These are phyloP conservation scores for Sarcophaga bullata DNA, from an alignment of 1,140 invertebrate genomes.

Conservation along the genomic window DNA sequence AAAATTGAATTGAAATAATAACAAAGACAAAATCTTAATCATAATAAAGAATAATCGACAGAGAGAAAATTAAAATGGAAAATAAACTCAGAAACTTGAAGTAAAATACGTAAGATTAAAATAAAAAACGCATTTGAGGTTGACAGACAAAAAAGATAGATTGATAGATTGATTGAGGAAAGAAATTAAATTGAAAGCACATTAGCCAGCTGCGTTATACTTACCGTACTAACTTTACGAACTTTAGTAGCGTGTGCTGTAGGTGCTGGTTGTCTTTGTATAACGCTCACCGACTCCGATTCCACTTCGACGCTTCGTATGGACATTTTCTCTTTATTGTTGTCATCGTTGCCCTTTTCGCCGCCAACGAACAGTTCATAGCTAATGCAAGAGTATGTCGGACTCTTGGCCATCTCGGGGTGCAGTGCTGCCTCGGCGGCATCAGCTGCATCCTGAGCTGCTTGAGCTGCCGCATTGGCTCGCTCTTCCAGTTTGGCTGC, in stretches of 20 bases:
- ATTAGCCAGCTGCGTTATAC: constrained; percentile 67
- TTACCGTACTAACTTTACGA: constrained; percentile 91
- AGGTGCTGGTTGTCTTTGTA: constrained; percentile 75
- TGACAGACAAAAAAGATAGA: neutral
- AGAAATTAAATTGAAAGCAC: constrained; percentile 46
- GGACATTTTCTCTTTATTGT: constrained; percentile 90
- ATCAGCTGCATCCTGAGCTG: constrained; percentile 71
- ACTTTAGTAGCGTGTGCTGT: constrained; percentile 73
- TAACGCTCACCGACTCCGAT: constrained; percentile 87
- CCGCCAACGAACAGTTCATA: constrained; percentile 90
- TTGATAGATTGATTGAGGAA: constrained; percentile 17
- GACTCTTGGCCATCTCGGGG: constrained; percentile 79
- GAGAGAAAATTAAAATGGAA: neutral
- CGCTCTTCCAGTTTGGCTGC: constrained; percentile 77
- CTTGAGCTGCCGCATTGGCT: constrained; percentile 74
- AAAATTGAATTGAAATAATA: neutral
- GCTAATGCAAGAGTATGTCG: constrained; percentile 89
- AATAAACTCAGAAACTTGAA: neutral
- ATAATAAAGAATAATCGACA: neutral
- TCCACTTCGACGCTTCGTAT: constrained; percentile 86
- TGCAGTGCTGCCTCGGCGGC: constrained; percentile 73
- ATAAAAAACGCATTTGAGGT: neutral
- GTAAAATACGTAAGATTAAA: neutral
- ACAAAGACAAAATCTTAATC: neutral
- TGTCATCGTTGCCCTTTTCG: constrained; percentile 86